Evolutionary conservation across 2,113 vertebrate species (phyloP).

Genomic region (Lampris incognitus): DNA sequence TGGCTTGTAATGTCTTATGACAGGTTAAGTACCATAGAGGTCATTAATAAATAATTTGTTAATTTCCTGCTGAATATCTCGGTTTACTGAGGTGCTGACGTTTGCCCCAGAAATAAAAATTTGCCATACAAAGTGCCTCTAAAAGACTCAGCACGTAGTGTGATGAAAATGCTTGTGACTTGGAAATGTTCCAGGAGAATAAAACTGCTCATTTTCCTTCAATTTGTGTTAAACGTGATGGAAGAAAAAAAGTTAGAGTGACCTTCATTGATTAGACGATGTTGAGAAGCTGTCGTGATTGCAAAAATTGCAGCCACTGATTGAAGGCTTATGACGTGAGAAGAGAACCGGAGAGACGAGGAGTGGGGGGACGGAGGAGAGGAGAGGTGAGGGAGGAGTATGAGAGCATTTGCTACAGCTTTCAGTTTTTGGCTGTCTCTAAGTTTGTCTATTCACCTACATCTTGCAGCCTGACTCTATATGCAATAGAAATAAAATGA

Average conservation of each 20-base stretch:
- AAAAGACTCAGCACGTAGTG: too few species aligned
- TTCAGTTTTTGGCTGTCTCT: too few species aligned
- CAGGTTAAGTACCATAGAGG: slow-evolving; percentile 10
- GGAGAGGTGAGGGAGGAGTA: background rate
- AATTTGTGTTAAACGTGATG: background rate
- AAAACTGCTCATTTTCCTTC: background rate
- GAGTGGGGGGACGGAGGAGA: background rate
- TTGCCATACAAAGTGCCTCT: too few species aligned
- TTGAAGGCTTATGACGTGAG: background rate
- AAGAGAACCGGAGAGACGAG: background rate
- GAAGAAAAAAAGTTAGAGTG: slow-evolving; percentile 11
- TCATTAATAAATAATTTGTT: slow-evolving; percentile 40
- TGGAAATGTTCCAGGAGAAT: background rate
- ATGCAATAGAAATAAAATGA: too few species aligned
- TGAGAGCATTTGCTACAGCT: too few species aligned
- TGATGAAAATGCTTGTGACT: too few species aligned
- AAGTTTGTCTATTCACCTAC: too few species aligned
- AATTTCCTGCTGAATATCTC: background rate
- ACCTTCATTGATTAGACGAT: slow-evolving; percentile 1
- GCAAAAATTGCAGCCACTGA: background rate
- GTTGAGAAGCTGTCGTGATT: background rate
- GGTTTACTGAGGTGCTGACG: background rate
- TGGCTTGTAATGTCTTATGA: background rate
- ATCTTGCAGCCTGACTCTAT: too few species aligned
- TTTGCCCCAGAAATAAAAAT: too few species aligned